Base-by-base conservation (phyloP, 2,888 invertebrate genomes). In the Cancer borealis region DNA sequence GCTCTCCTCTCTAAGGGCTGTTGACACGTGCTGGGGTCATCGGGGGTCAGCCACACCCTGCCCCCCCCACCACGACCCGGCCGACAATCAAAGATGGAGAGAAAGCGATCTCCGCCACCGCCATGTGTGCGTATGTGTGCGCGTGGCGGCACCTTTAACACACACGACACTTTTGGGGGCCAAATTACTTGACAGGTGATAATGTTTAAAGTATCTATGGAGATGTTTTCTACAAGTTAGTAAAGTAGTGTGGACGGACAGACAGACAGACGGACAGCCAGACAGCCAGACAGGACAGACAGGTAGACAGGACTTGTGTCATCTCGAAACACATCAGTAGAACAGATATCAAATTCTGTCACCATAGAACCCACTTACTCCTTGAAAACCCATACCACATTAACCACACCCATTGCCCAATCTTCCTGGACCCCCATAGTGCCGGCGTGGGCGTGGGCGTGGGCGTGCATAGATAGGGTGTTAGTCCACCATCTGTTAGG, bases 321-420 rank as follows among this genome's bases (percentile, higher is more conserved):
- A 14, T 30, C 90, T 91, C 91, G 95, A 95, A 95, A 95, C 95
- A 95, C 95, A 95, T 93, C 46, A 92, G 93, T 95, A 93, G 93
- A 95, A 93, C 95, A 93, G 89, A 94, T 92, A 94, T 94, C 94
- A 94, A 94, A 94, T 94, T 94, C 92, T 94, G 94, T 94, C 94
- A 92, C 92, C 54, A 17, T 39, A 39, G 39, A 39, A 14, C 0
- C 60, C 21, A 17, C 21, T 21, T 12, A 49, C 8, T 1, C 21
- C 21, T 60, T 21, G 6, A 0, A 17, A 54, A 17, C 60, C 60
- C 60, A 3, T 3, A 4, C 14, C 60, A 0, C 60, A 17, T 21
- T 17, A 4, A 5, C 17, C 60, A 26, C 73, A 1, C 73, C 73
- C 4, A 66, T 12, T 0, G n/a, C 66, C 66, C n/a, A 8, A 12